Evolutionary conservation across 2,797 vertebrate genomes (phyloP), one percentile per base, ranked within the genome.

Genomic region (Dromococcyx pavoninus): DNA sequence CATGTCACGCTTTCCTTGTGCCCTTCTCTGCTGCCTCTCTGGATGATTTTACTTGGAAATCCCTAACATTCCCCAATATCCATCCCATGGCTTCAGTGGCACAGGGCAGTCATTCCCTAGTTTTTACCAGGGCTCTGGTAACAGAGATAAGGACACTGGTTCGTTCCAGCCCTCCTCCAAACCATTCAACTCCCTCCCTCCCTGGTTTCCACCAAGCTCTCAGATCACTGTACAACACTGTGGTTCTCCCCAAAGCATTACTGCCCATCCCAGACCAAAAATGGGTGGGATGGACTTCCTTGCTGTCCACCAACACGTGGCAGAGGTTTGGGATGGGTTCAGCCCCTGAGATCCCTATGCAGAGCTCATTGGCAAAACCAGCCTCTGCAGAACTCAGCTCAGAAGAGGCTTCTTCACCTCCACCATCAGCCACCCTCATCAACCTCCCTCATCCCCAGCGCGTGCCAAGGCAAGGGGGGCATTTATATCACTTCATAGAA

Each of bases 181-280:
- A 35, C 43, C 30, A 6, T 54, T 41, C 11, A 2, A 27, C 39
- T 71, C 44, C 64, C 9, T 43, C 27, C 88, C 43, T 30, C 13
- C 2, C 43, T 5, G 35, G 15, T 27, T 74, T 61, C 53, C 39
- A 70, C 35, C 0, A 0, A 39, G 4, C 11, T 50, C 33, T 35
- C 1, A 0, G 23, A 54, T 37, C 39, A 11, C n/a, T 22, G 13
- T 3, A 28, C 1, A 0, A 13, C 12, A 24, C 39, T 35, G 18
- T 13, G 13, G 32, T n/a, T 51, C n/a, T 81, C 73, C 67, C 44
- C 50, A 60, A 64, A 32, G 32, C 32, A 0, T 43, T 15, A 19
- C 35, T n/a, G 22, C 30, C 27, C 46, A 44, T 21, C 27, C 75
- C 23, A 15, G 41, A 22, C 9, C 16, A 9, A 37, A 41, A 17